Conservation (phyloP, 2,888 invertebrate species). For the Acanthopleura granulata region DNA sequence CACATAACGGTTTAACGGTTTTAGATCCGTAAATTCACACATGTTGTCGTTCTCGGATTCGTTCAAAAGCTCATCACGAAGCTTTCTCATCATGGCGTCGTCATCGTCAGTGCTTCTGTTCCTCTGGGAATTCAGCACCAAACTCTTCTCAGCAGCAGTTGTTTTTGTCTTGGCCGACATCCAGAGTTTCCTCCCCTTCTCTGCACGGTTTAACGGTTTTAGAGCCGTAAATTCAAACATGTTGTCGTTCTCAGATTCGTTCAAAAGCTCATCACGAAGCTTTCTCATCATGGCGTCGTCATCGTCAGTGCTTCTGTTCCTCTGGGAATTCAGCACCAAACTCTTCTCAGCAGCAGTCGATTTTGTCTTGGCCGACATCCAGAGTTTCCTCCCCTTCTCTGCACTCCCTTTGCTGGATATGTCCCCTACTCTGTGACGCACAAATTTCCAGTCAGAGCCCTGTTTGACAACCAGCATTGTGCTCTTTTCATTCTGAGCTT, state of each 20-base stretch:
- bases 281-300: slow-evolving; percentile 16
- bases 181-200: neutral
- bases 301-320: neutral
- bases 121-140: neutral
- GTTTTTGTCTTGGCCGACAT: neutral
- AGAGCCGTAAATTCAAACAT: neutral
- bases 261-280: neutral
- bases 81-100: slow-evolving; percentile 16
- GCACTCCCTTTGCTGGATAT: neutral
- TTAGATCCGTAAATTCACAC: neutral
- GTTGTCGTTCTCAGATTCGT: neutral
- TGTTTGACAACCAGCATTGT: slow-evolving; percentile 10
- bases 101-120: neutral
- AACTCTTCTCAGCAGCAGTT: neutral
- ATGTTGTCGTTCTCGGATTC: neutral
- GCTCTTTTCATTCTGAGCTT: slow-evolving; percentile 2
- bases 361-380: neutral
- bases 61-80: neutral
- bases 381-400: neutral
- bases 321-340: neutral
- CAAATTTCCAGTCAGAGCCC: neutral
- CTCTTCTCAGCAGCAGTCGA: neutral
- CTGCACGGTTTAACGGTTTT: neutral
- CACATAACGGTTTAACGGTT: neutral
- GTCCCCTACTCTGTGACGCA: neutral